These are phyloP conservation scores for Heterohyrax brucei DNA, from an alignment of 2,797 vertebrate species.

Conservation along the genomic window DNA sequence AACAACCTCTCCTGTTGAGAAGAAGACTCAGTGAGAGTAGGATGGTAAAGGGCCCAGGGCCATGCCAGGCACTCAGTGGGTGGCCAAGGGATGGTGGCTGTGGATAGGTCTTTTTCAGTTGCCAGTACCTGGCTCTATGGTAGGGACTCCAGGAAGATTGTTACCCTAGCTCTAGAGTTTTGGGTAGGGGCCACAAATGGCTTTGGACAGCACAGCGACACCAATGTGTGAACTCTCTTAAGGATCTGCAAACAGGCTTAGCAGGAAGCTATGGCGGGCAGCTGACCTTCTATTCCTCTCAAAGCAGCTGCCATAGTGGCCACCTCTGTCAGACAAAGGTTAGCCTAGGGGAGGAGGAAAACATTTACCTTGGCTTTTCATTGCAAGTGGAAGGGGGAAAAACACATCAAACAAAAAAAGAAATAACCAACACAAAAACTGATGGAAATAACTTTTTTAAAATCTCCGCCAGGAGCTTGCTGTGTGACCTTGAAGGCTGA, in stretches of 20 bases:
- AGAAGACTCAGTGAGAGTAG: neutral
- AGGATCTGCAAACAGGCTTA: neutral
- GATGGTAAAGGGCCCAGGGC: neutral
- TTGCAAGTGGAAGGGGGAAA: slow-evolving; percentile 43
- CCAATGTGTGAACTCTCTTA: neutral
- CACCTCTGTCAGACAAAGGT: neutral
- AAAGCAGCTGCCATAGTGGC: neutral
- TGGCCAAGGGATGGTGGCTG: slow-evolving; percentile 54
- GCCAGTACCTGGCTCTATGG: neutral
- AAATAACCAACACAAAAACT: slow-evolving; percentile 62
- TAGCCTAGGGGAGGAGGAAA: neutral
- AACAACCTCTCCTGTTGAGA: neutral
- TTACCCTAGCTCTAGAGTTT: neutral
- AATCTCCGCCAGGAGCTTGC: slow-evolving; percentile 45
- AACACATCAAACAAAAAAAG: slow-evolving; percentile 59
- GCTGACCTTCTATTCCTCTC: neutral
- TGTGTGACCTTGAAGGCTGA: slow-evolving; percentile 8
- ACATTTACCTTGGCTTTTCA: slow-evolving; percentile 59
- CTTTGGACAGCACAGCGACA: neutral
- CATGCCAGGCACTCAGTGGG: slow-evolving; percentile 66
- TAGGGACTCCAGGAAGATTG: neutral
- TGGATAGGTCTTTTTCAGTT: slow-evolving; percentile 70
- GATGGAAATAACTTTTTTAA: slow-evolving; percentile 60
- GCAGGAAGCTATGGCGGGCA: neutral
- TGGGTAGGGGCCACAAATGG: rapidly evolving